Base-by-base conservation (phyloP, 37 sponge, comb jelly and placozoan species). In the Halisarca cf. caerulea region DNA sequence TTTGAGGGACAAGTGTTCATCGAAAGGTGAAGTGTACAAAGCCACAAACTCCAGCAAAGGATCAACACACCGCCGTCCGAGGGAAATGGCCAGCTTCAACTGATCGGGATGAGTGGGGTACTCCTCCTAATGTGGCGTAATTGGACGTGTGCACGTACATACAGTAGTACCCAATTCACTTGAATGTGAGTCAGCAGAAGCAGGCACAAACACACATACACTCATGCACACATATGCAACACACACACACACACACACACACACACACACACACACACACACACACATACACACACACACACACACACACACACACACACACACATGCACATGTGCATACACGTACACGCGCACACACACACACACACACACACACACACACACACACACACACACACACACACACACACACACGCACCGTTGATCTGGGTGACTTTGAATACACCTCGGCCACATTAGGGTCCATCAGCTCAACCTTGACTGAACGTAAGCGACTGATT, bases 21-120 rank as follows among this genome's bases (percentile, higher is more conserved):
- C 82, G 75, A 95, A 86, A 20, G 78, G 68, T 0, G 90, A 87
- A 38, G 45, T 42, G 33, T 79, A 73, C 32, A 98, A 87, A 21
- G 92, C 69, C 2, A 90, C 64, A 60, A 94, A 92, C 86, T 98
- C 99, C 9, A 85, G 71, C 8, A 98, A 85, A 18, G 97, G 95
- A 42, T 98, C 99, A 66, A 90, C 88, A 21, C 87, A 40, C 18
- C 93, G 53, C 32, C 99, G 85, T 33, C 92, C 93, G n/a, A 98
- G 78, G 21, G 99, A 96, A 35, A 98, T 74, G 21, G 99, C 96
- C 80, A 80, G 39, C 24, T 81, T 51, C 53, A 96, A 78, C 64
- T 84, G 77, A 36, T 87, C 87, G 47, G 90, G 89, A 62, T 96
- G 93, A 35, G 90, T 82, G 0, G 96, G 95, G 64, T 92, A 98